Evolutionary conservation across 1,140 invertebrate species (phyloP).

Genomic region (Cyphomyrmex costatus): DNA sequence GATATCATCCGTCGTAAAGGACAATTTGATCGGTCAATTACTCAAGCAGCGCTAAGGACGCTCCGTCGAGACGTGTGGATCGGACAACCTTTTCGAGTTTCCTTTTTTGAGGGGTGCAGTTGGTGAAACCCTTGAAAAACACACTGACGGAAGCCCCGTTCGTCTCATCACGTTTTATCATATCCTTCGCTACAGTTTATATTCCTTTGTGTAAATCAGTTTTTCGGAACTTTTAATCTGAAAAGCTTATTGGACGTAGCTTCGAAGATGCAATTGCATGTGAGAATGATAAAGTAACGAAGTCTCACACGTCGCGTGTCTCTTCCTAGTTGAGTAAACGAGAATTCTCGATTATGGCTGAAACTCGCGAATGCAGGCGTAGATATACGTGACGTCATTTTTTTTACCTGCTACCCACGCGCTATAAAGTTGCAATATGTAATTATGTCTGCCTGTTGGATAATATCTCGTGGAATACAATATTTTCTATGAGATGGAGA

Average conservation of each 20-base stretch:
- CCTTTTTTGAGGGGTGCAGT: constrained; percentile 5
- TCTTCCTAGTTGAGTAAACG: constrained; percentile 22
- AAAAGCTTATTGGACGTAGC: constrained; percentile 15
- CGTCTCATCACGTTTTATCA: constrained; percentile 24
- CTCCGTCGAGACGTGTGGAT: background rate
- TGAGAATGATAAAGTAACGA: constrained; percentile 10
- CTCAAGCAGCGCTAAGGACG: constrained; percentile 21
- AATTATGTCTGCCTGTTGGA: constrained; percentile 53
- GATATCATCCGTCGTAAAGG: constrained; percentile 37
- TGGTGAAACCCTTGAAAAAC: constrained; percentile 66
- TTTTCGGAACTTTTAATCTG: constrained; percentile 12
- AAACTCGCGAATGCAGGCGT: constrained; percentile 26
- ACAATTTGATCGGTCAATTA: constrained; percentile 72
- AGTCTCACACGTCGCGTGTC: constrained; percentile 7
- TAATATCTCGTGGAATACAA: constrained; percentile 51
- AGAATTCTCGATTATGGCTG: constrained; percentile 13
- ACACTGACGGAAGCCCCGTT: constrained; percentile 15
- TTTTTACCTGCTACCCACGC: constrained; percentile 46
- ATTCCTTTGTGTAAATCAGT: constrained; percentile 16
- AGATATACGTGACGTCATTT: constrained; percentile 54
- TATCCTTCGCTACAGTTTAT: constrained; percentile 4
- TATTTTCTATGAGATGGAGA: constrained; percentile 19
- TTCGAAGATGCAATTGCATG: constrained; percentile 11
- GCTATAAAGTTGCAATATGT: constrained; percentile 48
- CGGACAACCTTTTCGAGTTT: constrained; percentile 29